Conservation (phyloP, 1,140 invertebrate genomes). For the Geopemphigus sp. region DNA sequence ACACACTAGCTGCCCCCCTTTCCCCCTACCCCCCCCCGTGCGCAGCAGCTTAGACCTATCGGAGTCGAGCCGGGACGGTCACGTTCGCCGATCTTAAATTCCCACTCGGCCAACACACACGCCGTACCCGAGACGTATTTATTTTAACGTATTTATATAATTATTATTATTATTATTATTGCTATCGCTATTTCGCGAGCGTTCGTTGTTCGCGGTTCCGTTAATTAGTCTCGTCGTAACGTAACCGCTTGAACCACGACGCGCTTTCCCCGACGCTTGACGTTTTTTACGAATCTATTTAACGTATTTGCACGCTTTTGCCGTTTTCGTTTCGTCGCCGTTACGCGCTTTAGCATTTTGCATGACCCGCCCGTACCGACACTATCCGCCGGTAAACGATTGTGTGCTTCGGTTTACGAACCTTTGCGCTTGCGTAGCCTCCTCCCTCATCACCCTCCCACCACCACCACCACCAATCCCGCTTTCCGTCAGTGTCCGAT, state of each 20-base stretch:
- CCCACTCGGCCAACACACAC: constrained; percentile 8
- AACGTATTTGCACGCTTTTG: constrained; percentile 8
- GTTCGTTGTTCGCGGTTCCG: too few relatives aligned
- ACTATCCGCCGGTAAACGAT: neutral
- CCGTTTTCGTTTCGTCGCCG: neutral
- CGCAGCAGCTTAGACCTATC: constrained; percentile 34
- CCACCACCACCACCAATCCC: too few relatives aligned
- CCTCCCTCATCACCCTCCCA: too few relatives aligned
- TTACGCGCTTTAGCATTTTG: neutral
- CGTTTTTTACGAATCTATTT: too few relatives aligned
- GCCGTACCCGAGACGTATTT: neutral
- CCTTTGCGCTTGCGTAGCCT: neutral
- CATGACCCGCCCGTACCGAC: neutral
- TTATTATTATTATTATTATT: too few relatives aligned
- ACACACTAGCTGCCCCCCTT: too few relatives aligned
- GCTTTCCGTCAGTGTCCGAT: neutral
- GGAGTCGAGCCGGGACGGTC: constrained; percentile 8
- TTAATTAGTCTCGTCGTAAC: too few relatives aligned
- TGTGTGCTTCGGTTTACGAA: neutral
- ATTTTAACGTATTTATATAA: too few relatives aligned
- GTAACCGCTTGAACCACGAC: too few relatives aligned
- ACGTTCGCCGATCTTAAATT: constrained; percentile 11
- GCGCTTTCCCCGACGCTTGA: neutral
- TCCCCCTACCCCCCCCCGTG: too few relatives aligned
- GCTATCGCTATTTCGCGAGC: too few relatives aligned